These are phyloP conservation scores for Actinostola sp. DNA, from an alignment of 92 coral and sea anemone species.

Conservation along the genomic window DNA sequence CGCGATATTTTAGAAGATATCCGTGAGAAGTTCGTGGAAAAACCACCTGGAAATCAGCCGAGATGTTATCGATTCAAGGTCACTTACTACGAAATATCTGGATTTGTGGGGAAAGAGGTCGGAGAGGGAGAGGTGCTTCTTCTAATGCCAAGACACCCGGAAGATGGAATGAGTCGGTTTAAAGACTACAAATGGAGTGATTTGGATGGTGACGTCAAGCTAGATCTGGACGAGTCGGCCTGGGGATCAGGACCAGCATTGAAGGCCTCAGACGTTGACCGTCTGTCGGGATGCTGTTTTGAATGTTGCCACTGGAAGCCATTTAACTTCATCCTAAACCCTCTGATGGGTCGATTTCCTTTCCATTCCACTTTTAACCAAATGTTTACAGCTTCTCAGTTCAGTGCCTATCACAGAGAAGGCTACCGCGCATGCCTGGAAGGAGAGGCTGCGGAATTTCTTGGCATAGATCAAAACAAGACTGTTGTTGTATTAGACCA, in stretches of 20 bases:
- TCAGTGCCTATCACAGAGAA: slow-evolving; percentile 83
- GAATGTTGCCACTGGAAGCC: slow-evolving; percentile 80
- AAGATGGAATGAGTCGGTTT: slow-evolving; percentile 43
- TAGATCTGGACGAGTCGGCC: slow-evolving; percentile 59
- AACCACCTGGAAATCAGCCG: slow-evolving; percentile 71
- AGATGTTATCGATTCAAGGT: slow-evolving; percentile 84
- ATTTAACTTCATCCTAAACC: slow-evolving; percentile 22
- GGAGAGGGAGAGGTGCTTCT: slow-evolving; percentile 83
- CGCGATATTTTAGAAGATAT: slow-evolving; percentile 81
- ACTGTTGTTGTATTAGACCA: no score
- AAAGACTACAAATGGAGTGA: slow-evolving; percentile 43
- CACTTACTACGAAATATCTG: slow-evolving; percentile 62
- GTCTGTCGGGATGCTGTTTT: slow-evolving; percentile 77
- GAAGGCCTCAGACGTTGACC: slow-evolving; percentile 73
- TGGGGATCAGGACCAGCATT: slow-evolving; percentile 90
- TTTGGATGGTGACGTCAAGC: slow-evolving; percentile 45
- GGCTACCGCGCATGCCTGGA: slow-evolving; percentile 92
- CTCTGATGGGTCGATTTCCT: slow-evolving; percentile 69
- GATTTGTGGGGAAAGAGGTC: slow-evolving; percentile 29
- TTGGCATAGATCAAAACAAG: neutral
- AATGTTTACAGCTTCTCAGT: slow-evolving; percentile 75
- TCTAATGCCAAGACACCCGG: slow-evolving; percentile 81
- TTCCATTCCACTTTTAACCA: slow-evolving; percentile 78
- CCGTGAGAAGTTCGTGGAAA: slow-evolving; percentile 54
- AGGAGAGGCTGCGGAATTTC: slow-evolving; percentile 66